These are phyloP conservation scores for Sepioteuthis lessoniana DNA, from an alignment of 2,888 invertebrate species.

Conservation along the genomic window DNA sequence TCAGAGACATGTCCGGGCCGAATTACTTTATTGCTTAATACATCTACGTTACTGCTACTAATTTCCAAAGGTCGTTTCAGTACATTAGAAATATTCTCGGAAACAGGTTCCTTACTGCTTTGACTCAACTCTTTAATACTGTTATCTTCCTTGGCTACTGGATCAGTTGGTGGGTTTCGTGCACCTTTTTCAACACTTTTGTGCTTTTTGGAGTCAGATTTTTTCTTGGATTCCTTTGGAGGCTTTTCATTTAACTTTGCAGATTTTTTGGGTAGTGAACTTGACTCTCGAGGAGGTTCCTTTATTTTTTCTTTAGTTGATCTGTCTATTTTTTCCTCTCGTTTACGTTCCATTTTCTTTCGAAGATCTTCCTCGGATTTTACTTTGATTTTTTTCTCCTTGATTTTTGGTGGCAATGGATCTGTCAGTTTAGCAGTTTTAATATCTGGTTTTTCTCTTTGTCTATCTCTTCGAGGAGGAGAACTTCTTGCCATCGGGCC, in stretches of 20 bases:
- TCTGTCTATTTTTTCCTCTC: slow-evolving; percentile 49
- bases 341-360: slow-evolving; percentile 51
- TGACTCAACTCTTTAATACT: neutral
- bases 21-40: neutral
- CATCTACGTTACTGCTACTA: neutral
- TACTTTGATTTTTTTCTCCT: neutral
- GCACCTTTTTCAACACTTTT: neutral
- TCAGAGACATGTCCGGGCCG: neutral
- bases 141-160: neutral
- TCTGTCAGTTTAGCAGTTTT: slow-evolving; percentile 35
- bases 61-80: neutral
- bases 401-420: slow-evolving; percentile 45
- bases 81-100: neutral
- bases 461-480: neutral
- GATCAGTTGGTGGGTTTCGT: neutral
- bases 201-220: neutral
- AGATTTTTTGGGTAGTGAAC: neutral
- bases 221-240: neutral
- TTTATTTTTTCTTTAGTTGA: neutral
- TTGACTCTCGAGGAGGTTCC: neutral
- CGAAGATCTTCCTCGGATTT: slow-evolving; percentile 42
- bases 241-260: neutral
- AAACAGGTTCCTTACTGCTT: neutral
- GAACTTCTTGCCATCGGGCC: neutral
- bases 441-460: neutral